Percentiles rank a stretch among this genome's conserved stretches.
Evolutionary conservation across 37 sponge, comb jelly and placozoan genomes (phyloP).

Genomic region (Aplysina aerophoba): DNA sequence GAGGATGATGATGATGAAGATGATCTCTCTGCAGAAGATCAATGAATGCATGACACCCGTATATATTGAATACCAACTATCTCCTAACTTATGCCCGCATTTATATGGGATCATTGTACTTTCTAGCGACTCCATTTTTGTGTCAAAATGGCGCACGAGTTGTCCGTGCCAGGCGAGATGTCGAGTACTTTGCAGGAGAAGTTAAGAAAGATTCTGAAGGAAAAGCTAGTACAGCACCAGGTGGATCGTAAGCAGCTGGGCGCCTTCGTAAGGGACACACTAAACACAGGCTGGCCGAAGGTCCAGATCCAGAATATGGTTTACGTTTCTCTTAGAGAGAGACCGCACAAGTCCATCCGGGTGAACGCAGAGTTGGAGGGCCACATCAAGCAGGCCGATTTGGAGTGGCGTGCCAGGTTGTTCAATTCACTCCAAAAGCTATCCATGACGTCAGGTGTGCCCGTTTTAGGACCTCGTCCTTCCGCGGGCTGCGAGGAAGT

Average conservation of each 20-base stretch:
- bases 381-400: no score
- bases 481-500: neutral
- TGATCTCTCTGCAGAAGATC: neutral
- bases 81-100: no score
- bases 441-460: neutral
- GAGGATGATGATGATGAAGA: conserved; percentile 16
- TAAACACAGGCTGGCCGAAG: no score
- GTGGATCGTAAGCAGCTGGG: no score
- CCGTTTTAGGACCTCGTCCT: neutral
- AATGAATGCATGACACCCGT: no score
- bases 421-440: neutral
- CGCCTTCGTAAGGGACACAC: no score
- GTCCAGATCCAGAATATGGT: no score
- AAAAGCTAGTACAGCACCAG: neutral
- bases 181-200: neutral
- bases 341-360: no score
- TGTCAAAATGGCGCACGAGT: conserved; percentile 18
- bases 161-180: neutral
- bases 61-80: no score
- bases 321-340: no score
- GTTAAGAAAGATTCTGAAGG: neutral
- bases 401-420: neutral
- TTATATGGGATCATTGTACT: no score
- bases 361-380: no score
- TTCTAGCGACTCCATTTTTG: neutral